phyloP scores from a whole-genome alignment of 1,140 invertebrate genomes.

The Aleiodes sp. region DNA sequence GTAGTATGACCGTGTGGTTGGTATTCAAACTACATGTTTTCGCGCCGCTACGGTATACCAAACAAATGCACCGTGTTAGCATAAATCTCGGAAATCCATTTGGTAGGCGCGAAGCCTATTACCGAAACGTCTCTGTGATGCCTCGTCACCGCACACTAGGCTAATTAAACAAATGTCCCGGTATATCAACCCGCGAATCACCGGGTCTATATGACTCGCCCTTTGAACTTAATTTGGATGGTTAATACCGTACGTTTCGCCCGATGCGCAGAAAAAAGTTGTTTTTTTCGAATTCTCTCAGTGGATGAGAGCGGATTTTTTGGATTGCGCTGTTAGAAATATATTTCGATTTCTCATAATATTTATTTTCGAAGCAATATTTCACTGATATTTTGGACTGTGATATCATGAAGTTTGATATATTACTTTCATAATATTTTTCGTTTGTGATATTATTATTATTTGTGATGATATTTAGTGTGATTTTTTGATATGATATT shows the following conservation, averaged over 20 bases:
- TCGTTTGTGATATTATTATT: no score
- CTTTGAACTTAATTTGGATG: conserved; percentile 52
- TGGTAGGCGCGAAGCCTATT: conserved; percentile 62
- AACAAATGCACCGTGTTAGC: conserved; percentile 65
- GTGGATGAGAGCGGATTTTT: neutral
- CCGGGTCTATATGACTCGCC: conserved; percentile 33
- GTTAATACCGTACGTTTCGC: conserved; percentile 39
- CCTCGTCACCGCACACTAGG: conserved; percentile 35
- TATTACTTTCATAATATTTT: no score
- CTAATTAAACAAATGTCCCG: conserved; percentile 63
- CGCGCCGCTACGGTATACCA: conserved; percentile 23
- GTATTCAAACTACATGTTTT: conserved; percentile 1
- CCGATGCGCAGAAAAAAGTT: neutral
- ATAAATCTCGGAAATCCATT: conserved; percentile 67
- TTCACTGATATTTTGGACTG: no score
- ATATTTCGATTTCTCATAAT: no score
- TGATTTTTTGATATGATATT: no score
- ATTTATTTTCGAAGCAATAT: no score
- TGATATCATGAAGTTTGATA: no score
- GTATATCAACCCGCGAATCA: conserved; percentile 47
- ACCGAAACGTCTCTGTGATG: conserved; percentile 42
- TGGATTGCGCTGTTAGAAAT: no score
- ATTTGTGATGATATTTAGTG: no score
- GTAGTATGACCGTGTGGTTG: neutral
- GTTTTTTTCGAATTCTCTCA: neutral